Evolutionary conservation across 2,888 invertebrate genomes (phyloP).

Genomic region (Drosophila anomalipes): DNA sequence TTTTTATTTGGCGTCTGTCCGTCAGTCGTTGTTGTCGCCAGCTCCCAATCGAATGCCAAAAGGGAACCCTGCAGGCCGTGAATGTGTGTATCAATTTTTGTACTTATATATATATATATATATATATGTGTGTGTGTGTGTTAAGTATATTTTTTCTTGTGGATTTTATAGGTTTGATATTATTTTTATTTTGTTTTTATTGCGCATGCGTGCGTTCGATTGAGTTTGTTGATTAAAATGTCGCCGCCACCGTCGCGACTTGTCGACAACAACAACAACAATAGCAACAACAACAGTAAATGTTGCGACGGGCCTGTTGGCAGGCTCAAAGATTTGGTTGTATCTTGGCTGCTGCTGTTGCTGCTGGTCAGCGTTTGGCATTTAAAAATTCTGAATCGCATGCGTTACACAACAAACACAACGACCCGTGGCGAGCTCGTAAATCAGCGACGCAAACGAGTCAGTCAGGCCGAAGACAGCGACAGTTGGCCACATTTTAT

Average conservation of each 20-base stretch:
- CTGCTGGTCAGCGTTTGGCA: conserved; percentile 72
- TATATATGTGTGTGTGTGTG: conserved; percentile 35
- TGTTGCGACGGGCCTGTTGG: conserved; percentile 35
- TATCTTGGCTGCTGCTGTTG: conserved; percentile 42
- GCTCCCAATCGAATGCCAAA: conserved; percentile 33
- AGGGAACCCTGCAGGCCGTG: conserved; percentile 37
- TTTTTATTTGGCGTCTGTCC: conserved; percentile 41
- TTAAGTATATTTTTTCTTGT: conserved; percentile 46
- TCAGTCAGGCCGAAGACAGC: conserved; percentile 55
- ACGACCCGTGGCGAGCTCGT: conserved; percentile 81
- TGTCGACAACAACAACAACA: conserved; percentile 62
- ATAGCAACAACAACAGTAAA: conserved; percentile 42
- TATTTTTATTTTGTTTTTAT: conserved; percentile 74
- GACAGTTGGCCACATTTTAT: conserved; percentile 68
- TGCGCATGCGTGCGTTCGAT: conserved; percentile 84
- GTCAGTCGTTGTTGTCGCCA: conserved; percentile 30
- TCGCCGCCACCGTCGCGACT: conserved; percentile 66
- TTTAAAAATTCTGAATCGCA: conserved; percentile 79
- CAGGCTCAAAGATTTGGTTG: conserved; percentile 32
- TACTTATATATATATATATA: not conserved
- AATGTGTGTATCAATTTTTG: conserved; percentile 18
- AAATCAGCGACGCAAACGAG: conserved; percentile 81
- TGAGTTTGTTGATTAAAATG: conserved; percentile 82
- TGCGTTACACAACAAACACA: conserved; percentile 74
- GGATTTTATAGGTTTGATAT: conserved; percentile 69